Percentiles rank a stretch among this genome's conserved stretches.
phyloP scores from a whole-genome alignment of 2,888 invertebrate species.

The Napeogenes inachia region DNA sequence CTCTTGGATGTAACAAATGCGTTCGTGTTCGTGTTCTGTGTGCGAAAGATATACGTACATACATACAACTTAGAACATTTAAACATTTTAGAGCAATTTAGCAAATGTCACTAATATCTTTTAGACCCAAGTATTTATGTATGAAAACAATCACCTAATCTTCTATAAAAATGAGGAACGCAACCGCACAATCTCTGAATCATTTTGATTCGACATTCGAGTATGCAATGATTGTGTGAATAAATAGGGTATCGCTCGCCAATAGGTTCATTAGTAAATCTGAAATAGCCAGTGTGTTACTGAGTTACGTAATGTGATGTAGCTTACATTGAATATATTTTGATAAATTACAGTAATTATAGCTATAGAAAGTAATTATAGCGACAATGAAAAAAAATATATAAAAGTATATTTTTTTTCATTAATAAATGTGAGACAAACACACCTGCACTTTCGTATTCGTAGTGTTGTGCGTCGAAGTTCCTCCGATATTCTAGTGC shows the following conservation, averaged over 20 bases:
- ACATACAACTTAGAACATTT: neutral
- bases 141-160: conserved; percentile 68
- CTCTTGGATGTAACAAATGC: conserved; percentile 54
- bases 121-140: neutral
- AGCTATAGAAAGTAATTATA: no score
- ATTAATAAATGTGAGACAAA: no score
- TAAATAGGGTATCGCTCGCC: conserved; percentile 79
- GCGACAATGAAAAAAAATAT: no score
- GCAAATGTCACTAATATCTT: no score
- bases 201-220: conserved; percentile 82
- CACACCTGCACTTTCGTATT: conserved; percentile 63
- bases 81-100: neutral
- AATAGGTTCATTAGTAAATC: conserved; percentile 57
- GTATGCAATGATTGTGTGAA: conserved; percentile 81
- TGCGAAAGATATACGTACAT: conserved; percentile 30
- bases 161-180: conserved; percentile 85
- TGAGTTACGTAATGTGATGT: no score
- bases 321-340: no score
- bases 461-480: conserved; percentile 45
- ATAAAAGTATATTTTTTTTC: no score
- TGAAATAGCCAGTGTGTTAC: conserved; percentile 33
- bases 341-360: no score
- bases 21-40: conserved; percentile 59
- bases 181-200: conserved; percentile 81
- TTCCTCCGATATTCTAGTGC: conserved; percentile 53